These are phyloP conservation scores for Iguana delicatissima DNA, from an alignment of 2,797 vertebrate species.

Conservation along the genomic window DNA sequence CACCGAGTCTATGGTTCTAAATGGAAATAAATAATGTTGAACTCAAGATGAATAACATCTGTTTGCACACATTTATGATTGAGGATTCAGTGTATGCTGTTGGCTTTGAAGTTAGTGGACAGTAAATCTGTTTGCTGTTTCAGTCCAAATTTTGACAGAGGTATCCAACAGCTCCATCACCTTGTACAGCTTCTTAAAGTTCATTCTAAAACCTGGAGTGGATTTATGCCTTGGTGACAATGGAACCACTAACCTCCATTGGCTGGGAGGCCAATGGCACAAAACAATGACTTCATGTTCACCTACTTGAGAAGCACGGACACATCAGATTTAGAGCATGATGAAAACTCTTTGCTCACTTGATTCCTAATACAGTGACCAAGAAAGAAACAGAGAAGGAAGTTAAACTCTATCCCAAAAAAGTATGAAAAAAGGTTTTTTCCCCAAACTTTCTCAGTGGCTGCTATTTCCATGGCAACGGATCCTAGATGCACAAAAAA, in stretches of 20 bases:
- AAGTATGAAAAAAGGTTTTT: neutral
- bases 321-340: neutral
- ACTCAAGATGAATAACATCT: neutral
- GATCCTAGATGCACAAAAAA: constrained; percentile 64
- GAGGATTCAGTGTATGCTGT: neutral
- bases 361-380: constrained; percentile 8
- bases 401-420: neutral
- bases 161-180: too few species aligned
- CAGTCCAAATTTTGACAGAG: too few species aligned
- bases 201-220: too few species aligned
- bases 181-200: too few species aligned
- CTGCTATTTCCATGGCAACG: constrained; percentile 66
- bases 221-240: too few species aligned
- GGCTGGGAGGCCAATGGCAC: too few species aligned
- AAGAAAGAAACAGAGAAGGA: constrained; percentile 32
- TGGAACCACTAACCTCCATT: too few species aligned
- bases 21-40: neutral
- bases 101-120: too few species aligned
- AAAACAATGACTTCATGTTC: neutral
- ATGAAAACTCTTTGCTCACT: neutral
- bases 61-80: neutral
- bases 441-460: neutral
- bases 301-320: neutral
- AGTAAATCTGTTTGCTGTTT: too few species aligned
- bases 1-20: neutral